These are phyloP conservation scores for Cuculus canorus DNA, from an alignment of 2,797 vertebrate species.

Conservation along the genomic window DNA sequence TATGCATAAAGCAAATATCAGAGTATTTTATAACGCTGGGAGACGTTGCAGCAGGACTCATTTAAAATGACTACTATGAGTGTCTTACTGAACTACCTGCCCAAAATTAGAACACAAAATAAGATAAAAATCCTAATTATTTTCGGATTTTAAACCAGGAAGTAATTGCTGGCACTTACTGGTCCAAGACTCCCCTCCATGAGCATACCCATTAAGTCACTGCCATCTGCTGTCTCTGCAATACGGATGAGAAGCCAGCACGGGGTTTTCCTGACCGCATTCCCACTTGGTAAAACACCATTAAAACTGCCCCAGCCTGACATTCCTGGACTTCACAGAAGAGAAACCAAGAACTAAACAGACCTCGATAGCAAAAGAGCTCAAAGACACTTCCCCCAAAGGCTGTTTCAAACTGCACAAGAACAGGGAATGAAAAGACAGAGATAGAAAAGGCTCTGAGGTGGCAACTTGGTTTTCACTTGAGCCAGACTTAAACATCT, in stretches of 20 bases:
- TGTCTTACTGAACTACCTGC: not conserved
- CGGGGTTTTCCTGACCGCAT: not conserved
- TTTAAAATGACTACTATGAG: not conserved
- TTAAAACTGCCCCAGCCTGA: not conserved
- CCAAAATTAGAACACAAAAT: not conserved
- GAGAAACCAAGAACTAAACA: not conserved
- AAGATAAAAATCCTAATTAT: not conserved
- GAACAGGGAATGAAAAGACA: not conserved
- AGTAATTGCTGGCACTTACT: not conserved
- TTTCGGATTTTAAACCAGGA: not conserved
- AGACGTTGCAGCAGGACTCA: not conserved
- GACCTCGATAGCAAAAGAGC: not conserved
- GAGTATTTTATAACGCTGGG: rapidly evolving
- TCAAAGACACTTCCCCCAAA: not conserved
- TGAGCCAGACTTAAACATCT: not conserved
- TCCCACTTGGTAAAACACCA: not conserved
- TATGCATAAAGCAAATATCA: not conserved
- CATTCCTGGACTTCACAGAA: not conserved
- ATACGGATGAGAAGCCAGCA: rapidly evolving
- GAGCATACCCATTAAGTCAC: not conserved
- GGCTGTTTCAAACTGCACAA: not conserved
- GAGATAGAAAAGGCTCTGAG: not conserved
- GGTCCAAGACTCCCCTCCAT: not conserved
- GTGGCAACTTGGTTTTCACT: not conserved
- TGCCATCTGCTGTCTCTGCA: slow-evolving; percentile 4